Conservation (phyloP, 2,888 invertebrate species). For the Lamproptera curius region DNA sequence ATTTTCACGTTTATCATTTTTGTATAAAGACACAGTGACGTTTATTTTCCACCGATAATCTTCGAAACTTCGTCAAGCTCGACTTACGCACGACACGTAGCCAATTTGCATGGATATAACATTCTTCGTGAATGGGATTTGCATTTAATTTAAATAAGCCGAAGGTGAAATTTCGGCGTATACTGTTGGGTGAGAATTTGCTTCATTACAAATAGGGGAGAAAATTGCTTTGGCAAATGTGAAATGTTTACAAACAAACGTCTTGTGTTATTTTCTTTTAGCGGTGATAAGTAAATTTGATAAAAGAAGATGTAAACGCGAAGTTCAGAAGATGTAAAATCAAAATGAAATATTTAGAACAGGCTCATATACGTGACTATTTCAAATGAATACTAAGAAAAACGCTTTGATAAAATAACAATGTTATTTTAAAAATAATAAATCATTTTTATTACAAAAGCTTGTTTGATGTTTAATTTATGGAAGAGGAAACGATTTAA, state of each 20-base stretch:
- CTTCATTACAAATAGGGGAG: conserved; percentile 14
- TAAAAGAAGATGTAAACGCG: no score
- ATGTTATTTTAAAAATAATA: no score
- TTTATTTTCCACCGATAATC: conserved; percentile 5
- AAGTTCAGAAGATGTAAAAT: no score
- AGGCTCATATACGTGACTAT: no score
- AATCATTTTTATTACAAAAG: no score
- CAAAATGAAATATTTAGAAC: no score
- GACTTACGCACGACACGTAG: conserved; percentile 32
- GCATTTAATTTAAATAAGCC: conserved; percentile 25
- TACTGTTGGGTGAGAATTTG: conserved; percentile 11
- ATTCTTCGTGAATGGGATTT: conserved; percentile 33
- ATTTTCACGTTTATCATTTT: no score
- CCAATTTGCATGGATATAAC: conserved; percentile 40
- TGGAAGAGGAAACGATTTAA: no score
- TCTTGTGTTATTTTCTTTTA: neutral
- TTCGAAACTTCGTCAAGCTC: conserved; percentile 25
- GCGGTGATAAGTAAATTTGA: neutral
- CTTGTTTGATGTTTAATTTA: no score
- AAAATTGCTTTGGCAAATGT: conserved; percentile 15
- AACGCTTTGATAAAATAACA: no score
- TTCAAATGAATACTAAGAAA: no score
- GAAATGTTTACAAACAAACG: conserved; percentile 14
- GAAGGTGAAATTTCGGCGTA: conserved; percentile 17
- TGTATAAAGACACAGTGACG: conserved; percentile 1